phyloP scores from a whole-genome alignment of 2,888 invertebrate species.

The Campoplex nolae region DNA sequence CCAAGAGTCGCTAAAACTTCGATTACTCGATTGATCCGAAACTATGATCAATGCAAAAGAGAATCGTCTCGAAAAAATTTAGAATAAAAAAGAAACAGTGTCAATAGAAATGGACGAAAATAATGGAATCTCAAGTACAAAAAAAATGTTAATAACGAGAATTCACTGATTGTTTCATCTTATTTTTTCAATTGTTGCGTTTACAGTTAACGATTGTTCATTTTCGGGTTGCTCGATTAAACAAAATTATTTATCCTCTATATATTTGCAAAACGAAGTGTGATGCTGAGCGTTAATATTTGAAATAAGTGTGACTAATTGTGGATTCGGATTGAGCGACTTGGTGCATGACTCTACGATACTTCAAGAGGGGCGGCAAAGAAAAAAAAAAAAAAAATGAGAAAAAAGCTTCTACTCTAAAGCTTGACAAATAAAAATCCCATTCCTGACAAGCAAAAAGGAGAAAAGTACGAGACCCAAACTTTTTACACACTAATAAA shows the following conservation, averaged over 20 bases:
- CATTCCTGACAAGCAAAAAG: constrained; percentile 71
- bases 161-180: not conserved
- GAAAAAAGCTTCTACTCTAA: constrained; percentile 44
- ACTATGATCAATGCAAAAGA: not conserved
- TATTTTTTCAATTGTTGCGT: not conserved
- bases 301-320: not conserved
- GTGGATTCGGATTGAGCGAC: constrained; percentile 14
- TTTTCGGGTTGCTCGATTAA: not conserved
- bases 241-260: constrained; percentile 3
- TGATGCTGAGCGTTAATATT: constrained; percentile 4
- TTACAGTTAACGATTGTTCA: not conserved
- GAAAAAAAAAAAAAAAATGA: not conserved
- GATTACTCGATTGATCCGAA: not conserved
- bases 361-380: not conserved
- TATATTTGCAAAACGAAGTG: not conserved
- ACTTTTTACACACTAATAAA: constrained; percentile 49
- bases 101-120: not conserved
- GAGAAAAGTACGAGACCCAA: constrained; percentile 36
- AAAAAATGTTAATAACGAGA: not conserved
- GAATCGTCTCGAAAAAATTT: not conserved
- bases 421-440: constrained; percentile 69
- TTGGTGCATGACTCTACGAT: constrained; percentile 46
- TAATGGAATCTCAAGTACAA: constrained; percentile 20
- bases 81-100: too few relatives aligned
- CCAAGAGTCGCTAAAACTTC: not conserved